Conservation (phyloP, 2,113 vertebrate species). For the Alethe diademata region DNA sequence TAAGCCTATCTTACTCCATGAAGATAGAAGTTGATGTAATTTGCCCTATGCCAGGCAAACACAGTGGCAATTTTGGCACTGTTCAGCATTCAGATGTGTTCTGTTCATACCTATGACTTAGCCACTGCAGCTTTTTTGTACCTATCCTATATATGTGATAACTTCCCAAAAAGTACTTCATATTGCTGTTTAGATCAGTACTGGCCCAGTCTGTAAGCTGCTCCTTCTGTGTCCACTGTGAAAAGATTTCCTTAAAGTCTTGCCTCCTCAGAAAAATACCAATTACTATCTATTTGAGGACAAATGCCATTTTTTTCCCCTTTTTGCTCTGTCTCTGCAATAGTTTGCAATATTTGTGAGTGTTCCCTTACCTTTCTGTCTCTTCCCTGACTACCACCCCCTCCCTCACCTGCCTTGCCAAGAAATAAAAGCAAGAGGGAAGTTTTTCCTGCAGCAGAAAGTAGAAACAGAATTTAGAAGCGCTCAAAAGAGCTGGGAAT, state of each 20-base stretch:
- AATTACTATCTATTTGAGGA: neutral
- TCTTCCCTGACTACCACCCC: neutral
- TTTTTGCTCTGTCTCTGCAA: neutral
- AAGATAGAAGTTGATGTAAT: neutral
- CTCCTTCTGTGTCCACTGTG: neutral
- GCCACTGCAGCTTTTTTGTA: neutral
- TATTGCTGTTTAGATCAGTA: neutral
- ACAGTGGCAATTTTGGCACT: rapidly evolving
- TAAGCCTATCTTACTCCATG: neutral
- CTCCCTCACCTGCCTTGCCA: rapidly evolving
- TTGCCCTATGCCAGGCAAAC: neutral
- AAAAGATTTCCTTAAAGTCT: neutral
- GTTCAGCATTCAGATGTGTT: neutral
- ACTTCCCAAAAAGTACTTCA: neutral
- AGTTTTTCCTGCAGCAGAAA: neutral
- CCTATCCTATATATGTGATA: neutral
- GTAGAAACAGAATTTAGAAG: neutral
- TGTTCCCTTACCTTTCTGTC: neutral
- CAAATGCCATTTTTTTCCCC: neutral
- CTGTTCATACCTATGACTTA: neutral
- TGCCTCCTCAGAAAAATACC: neutral
- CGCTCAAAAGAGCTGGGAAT: neutral
- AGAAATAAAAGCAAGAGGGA: neutral
- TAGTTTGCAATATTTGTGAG: neutral
- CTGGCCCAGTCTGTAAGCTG: neutral